Evolutionary conservation across 2,888 invertebrate species (phyloP), one percentile per base, ranked within the genome.

Genomic region (Drosophila planitibia): DNA sequence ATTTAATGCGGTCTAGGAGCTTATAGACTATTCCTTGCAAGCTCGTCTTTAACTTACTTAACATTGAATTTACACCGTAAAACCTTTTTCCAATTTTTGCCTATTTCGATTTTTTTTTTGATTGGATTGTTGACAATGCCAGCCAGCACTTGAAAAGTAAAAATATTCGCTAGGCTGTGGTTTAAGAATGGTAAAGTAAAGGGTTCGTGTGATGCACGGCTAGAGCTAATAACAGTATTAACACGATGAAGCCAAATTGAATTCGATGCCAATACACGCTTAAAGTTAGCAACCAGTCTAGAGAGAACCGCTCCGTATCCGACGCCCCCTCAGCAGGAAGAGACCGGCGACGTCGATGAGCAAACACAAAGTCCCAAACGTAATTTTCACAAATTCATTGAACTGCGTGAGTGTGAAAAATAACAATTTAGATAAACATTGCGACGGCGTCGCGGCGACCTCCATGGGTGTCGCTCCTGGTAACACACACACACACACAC

Each of bases 331-430:
- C 9, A 28, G 9, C 58, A 51, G 63, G 71, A 57, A 74, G 70
- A 61, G 62, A 51, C 57, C 49, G 58, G 32, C 57, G 44, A 51
- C 78, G 79, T 72, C 77, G 74, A 79, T 77, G 79, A 79, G 78
- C 88, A 75, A 81, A 89, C 82, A 86, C 90, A 86, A 90, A 92
- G 91, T 93, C 93, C 93, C 93, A 92, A 92, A 93, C 91, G 93
- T 93, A 93, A 93, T 93, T 93, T 93, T 89, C 91, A 91, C 91
- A 89, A 92, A 93, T 91, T 93, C 93, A 93, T 92, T 93, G 93
- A 93, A 93, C 93, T 93, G 93, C 92, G 92, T 92, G 82, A 93
- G 93, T 93, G 93, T 93, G 93, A 93, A 93, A 93, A 93, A 93
- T 93, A 92, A 92, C 93, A 93, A 93, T 93, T 93, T 93, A 93